Percentiles rank a stretch among this genome's conserved stretches.
Conservation (phyloP, 2,797 vertebrate genomes). For the Luscinia megarhynchos region DNA sequence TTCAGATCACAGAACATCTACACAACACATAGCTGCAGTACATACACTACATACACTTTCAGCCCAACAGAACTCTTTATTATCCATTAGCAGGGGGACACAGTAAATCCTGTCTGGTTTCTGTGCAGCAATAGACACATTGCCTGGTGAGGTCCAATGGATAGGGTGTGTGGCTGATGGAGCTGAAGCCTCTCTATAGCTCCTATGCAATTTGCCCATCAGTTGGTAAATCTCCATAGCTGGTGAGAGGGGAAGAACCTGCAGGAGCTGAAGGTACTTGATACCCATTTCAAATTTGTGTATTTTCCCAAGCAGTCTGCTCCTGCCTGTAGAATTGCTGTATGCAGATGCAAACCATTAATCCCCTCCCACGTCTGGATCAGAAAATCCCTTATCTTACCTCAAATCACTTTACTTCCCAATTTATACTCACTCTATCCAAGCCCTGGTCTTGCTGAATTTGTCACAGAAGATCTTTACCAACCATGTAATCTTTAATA, state of each 20-base stretch:
- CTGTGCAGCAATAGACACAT: neutral
- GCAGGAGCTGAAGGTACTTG: neutral
- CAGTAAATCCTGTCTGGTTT: neutral
- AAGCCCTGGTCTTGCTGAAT: neutral
- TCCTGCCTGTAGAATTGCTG: neutral
- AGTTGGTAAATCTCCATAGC: neutral
- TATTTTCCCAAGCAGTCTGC: neutral
- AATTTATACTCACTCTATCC: neutral
- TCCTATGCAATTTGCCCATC: neutral
- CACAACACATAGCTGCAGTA: neutral
- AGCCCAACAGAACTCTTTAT: neutral
- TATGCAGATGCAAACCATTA: neutral
- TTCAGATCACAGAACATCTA: conserved; percentile 17
- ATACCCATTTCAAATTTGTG: neutral
- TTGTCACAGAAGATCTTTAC: neutral
- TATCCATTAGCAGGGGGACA: neutral
- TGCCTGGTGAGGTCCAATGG: neutral
- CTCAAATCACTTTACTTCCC: neutral
- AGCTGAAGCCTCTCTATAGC: neutral
- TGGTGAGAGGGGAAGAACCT: neutral
- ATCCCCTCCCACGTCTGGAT: neutral
- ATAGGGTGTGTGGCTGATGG: neutral
- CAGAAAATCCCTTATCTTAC: neutral
- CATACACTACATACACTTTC: neutral
- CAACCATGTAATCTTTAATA: neutral